Conservation (phyloP, 2,888 invertebrate genomes). For the Andrena praecox region DNA sequence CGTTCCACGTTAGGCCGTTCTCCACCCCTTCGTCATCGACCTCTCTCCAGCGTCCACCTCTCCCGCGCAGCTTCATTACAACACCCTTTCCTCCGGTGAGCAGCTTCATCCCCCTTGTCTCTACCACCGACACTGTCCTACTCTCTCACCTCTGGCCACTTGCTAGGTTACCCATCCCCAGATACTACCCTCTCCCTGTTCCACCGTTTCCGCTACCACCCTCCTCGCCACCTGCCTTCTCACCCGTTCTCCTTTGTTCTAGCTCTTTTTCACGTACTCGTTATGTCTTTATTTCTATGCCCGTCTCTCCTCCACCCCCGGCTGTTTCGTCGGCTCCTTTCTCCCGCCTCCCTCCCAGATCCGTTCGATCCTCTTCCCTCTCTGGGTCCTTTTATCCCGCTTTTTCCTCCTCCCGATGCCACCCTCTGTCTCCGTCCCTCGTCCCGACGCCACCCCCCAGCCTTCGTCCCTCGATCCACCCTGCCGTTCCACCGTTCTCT, state of each 20-base stretch:
- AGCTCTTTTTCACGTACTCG: slow-evolving; percentile 51
- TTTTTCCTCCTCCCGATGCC: slow-evolving; percentile 11
- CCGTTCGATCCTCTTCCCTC: slow-evolving; percentile 13
- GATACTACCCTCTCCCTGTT: background rate
- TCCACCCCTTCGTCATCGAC: slow-evolving; percentile 59
- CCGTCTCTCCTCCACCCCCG: slow-evolving; percentile 13
- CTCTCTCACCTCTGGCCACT: slow-evolving; percentile 70
- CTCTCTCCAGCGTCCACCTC: slow-evolving; percentile 51
- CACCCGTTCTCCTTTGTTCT: slow-evolving; percentile 46
- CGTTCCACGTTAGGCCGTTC: slow-evolving; percentile 46
- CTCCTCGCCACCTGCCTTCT: slow-evolving; percentile 21
- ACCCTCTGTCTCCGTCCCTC: slow-evolving; percentile 15
- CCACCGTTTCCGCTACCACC: slow-evolving; percentile 28
- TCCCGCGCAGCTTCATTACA: slow-evolving; percentile 75
- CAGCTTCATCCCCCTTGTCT: slow-evolving; percentile 68
- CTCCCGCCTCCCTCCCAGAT: background rate
- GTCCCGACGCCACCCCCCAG: slow-evolving; percentile 11
- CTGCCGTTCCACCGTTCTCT: slow-evolving; percentile 1
- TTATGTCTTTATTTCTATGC: slow-evolving; percentile 49
- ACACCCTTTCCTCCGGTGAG: slow-evolving; percentile 74
- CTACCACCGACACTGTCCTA: slow-evolving; percentile 54
- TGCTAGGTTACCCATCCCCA: slow-evolving; percentile 58
- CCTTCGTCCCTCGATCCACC: slow-evolving; percentile 9
- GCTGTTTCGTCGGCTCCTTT: slow-evolving; percentile 17
- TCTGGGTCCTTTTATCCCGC: slow-evolving; percentile 19